phyloP scores from a whole-genome alignment of 2,888 invertebrate genomes.

The Dicyrtoma fusca region DNA sequence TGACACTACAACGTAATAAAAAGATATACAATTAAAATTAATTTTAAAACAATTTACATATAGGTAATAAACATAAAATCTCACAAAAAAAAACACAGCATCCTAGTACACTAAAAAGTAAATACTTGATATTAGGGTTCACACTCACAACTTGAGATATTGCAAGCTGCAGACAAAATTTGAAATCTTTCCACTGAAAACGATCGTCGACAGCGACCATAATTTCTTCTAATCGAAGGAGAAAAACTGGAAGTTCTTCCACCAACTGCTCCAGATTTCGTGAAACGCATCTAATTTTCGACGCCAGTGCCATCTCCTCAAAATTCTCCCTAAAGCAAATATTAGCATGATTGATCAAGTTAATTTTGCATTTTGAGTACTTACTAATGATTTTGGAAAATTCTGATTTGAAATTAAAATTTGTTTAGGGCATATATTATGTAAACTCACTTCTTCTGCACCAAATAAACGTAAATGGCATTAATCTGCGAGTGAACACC shows the following conservation, averaged over 20 bases:
- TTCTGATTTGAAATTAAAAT: no score
- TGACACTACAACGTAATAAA: slow-evolving; percentile 48
- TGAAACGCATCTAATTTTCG: slow-evolving; percentile 67
- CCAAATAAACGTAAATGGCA: slow-evolving; percentile 63
- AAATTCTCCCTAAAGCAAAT: slow-evolving; percentile 65
- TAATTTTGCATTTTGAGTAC: no score
- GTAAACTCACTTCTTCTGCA: slow-evolving; percentile 67
- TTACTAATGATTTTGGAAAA: no score
- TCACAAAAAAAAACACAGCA: background rate
- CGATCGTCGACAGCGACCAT: slow-evolving; percentile 68
- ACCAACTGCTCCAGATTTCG: slow-evolving; percentile 68
- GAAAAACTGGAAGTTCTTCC: slow-evolving; percentile 68
- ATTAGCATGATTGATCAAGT: no score
- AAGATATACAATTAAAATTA: background rate
- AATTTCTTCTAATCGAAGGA: slow-evolving; percentile 67
- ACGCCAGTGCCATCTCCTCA: slow-evolving; percentile 66
- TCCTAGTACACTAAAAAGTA: background rate
- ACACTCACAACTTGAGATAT: slow-evolving; percentile 68
- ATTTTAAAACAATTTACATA: background rate
- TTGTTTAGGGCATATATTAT: no score
- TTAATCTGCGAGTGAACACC: slow-evolving; percentile 65
- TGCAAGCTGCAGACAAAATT: slow-evolving; percentile 68
- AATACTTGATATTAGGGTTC: slow-evolving; percentile 3
- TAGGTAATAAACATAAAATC: background rate
- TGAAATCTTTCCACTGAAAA: slow-evolving; percentile 67